phyloP scores from a whole-genome alignment of 30 jellyfish, hydroid and myxozoan species.

The Mastigias papua region DNA sequence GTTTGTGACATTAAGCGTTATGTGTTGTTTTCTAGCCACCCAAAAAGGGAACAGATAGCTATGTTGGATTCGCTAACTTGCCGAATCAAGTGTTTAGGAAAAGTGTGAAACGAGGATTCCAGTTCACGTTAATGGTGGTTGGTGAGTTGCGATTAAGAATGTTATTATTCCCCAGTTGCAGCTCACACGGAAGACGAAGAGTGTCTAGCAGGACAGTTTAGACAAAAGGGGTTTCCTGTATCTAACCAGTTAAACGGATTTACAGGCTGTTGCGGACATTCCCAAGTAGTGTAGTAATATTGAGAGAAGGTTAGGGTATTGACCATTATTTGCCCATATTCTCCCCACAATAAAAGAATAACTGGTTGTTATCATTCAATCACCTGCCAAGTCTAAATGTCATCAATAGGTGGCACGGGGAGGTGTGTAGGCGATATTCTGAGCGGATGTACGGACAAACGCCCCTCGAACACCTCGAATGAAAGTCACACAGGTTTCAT shows the following conservation, averaged over 20 bases:
- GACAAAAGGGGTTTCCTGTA: neutral
- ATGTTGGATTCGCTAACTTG: conserved; percentile 97
- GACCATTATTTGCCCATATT: neutral
- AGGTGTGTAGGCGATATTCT: conserved; percentile 6
- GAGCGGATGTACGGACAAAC: neutral
- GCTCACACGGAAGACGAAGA: neutral
- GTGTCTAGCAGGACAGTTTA: neutral
- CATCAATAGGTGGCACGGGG: neutral
- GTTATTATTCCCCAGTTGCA: neutral
- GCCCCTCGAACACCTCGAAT: neutral
- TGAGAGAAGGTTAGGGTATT: neutral
- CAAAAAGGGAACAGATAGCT: conserved; percentile 89
- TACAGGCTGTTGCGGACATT: conserved; percentile 3
- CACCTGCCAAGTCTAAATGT: conserved; percentile 41
- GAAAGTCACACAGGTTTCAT: neutral
- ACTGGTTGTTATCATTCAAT: conserved; percentile 49
- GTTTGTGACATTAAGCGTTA: neutral
- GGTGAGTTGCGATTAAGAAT: conserved; percentile 76
- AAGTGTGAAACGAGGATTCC: conserved; percentile 96
- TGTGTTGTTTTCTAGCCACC: conserved; percentile 80
- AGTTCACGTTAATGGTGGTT: conserved; percentile 94
- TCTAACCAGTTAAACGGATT: conserved; percentile 8
- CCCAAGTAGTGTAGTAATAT: neutral
- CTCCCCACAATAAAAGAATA: neutral
- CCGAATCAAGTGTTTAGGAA: conserved; percentile 98